These are phyloP conservation scores for Polydesmus complanatus DNA, from an alignment of 2,888 invertebrate species.

Conservation along the genomic window DNA sequence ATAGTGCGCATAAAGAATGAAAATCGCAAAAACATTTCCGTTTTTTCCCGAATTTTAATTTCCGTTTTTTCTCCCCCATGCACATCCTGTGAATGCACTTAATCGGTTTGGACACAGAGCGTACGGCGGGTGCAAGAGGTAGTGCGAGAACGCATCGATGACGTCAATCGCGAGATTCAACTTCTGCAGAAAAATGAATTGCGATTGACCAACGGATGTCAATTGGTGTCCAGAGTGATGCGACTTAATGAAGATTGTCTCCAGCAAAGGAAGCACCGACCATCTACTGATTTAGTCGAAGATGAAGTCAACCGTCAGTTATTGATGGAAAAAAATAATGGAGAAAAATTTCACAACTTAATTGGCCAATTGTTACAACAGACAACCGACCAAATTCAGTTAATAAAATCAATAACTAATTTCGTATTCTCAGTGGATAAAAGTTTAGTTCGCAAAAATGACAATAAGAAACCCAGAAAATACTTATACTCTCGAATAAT, in stretches of 20 bases:
- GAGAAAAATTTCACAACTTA: neutral
- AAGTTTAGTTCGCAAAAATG: too few relatives aligned
- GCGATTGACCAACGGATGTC: neutral
- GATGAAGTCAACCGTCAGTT: conserved; percentile 2
- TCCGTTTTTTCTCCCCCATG: too few relatives aligned
- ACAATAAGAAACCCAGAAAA: too few relatives aligned
- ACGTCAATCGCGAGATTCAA: neutral
- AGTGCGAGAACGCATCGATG: neutral
- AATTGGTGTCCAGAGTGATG: neutral
- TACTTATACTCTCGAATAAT: too few relatives aligned
- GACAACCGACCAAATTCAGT: neutral
- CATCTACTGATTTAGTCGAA: conserved; percentile 3
- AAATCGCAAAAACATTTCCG: too few relatives aligned
- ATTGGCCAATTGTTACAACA: neutral
- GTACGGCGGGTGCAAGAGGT: neutral
- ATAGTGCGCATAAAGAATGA: too few relatives aligned
- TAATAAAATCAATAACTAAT: too few relatives aligned
- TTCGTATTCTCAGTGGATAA: too few relatives aligned
- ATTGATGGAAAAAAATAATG: neutral
- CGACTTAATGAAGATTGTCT: neutral
- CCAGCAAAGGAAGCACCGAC: neutral
- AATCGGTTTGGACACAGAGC: neutral
- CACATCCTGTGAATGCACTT: too few relatives aligned
- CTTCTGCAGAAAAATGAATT: neutral
- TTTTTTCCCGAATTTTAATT: too few relatives aligned